Base-by-base conservation (phyloP, 2,797 vertebrate genomes). In the Stomatorhinus walkeri region DNA sequence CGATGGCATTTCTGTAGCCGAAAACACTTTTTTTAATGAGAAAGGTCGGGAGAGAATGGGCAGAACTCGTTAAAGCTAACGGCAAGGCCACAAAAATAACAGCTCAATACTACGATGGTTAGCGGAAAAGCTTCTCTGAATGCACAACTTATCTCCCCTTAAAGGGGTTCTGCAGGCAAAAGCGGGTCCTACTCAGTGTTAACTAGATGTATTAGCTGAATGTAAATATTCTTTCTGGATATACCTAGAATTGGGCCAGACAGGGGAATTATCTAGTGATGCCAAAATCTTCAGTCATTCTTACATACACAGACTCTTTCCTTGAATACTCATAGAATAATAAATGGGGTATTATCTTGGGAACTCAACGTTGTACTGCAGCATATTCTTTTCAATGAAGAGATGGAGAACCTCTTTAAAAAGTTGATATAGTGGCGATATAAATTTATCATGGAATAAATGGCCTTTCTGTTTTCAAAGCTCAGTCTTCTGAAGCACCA, bases 401-500 rank as follows among this genome's bases (percentile, higher is more conserved):
- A 48, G 46, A 84, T 85, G 43, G 48, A 4, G 4, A 51, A n/a
- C 22, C n/a, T 19, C 6, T n/a, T 85, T 14, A 22, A 85, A 22
- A 85, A 48, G 48, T 4, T 51, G 22, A 51, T 51, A 22, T 51
- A 85, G 10, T 1, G 16, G 46, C 12, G 3, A 51, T 85, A 49
- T 85, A 24, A 85, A 85, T 85, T 48, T 48, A 51, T 51, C 49
- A 85, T 16, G 46, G 48, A 24, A 85, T 79, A 59, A 64, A 89
- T 2, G 0, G 48, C 4, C 52, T 46, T 91, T 89, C 87, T n/a
- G 90, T 89, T 87, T 89, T 28, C 85, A 9, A 32, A 88, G 90
- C 90, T 91, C 90, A 85, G 93, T 93, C 90, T 90, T 61, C 54
- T 46, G 28, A 88, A 64, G 28, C 90, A 89, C 91, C 91, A 87